Evolutionary conservation across 2,888 invertebrate species (phyloP), one percentile per base, ranked within the genome.

Genomic region (Elgonia sp.): DNA sequence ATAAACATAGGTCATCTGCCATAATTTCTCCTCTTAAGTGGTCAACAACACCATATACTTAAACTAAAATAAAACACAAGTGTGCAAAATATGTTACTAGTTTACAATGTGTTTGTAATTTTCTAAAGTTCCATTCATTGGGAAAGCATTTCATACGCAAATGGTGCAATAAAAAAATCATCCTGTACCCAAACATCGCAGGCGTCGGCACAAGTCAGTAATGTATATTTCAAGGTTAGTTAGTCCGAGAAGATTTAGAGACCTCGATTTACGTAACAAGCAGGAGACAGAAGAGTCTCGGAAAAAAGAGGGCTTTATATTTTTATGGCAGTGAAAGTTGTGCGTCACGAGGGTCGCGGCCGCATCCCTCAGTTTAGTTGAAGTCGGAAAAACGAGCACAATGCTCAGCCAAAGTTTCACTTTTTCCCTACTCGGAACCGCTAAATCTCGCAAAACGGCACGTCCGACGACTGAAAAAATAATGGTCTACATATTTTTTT

Each of bases 311-410:
- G 90, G 91, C 92, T 93, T 93, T 93, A 92, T 92, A 93, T 94
- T 94, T 94, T 94, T 94, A 94, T 93, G 93, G 93, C 85, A 92
- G 94, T 93, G 94, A 94, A 94, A 94, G 94, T 94, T 92, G 89
- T 76, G 84, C 88, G 89, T 90, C 91, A 90, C 88, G 90, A 92
- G 92, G 92, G 93, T 92, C 93, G 92, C 91, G 89, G 85, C 90
- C 91, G 90, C 91, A 91, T 91, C 92, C 92, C 92, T 91, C 90
- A 90, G 93, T 93, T 92, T 91, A 90, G 86, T 87, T 87, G 83
- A 89, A 89, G 89, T 90, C 87, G 90, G 92, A 93, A 94, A 94
- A 94, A 93, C 93, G 91, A 89, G 91, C 91, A 92, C 92, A 93
- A 92, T 91, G 89, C 91, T 89, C 81, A 73, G 81, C 69, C 82